Evolutionary conservation across 2,888 invertebrate species (phyloP).

Genomic region (Eremobia ochroleuca): DNA sequence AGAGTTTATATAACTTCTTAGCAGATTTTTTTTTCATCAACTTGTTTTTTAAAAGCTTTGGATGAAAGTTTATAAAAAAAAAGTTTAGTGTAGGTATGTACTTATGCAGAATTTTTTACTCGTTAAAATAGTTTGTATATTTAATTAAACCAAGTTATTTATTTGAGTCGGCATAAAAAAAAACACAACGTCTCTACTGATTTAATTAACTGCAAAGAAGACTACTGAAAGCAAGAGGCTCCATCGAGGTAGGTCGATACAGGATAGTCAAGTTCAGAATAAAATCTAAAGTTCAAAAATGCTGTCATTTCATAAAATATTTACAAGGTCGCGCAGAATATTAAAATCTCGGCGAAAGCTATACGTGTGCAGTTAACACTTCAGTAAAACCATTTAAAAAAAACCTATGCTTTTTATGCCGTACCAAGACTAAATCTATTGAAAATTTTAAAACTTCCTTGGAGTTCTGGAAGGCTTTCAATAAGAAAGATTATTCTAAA

Average conservation of each 20-base stretch:
- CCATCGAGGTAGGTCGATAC: not conserved
- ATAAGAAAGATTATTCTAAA: not conserved
- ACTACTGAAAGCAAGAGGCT: not conserved
- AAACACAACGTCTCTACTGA: not conserved
- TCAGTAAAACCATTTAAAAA: slow-evolving; percentile 1
- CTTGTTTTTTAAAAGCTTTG: not conserved
- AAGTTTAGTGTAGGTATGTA: no score
- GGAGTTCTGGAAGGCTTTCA: not conserved
- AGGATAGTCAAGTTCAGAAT: slow-evolving; percentile 20
- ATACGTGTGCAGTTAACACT: not conserved
- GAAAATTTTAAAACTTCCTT: not conserved
- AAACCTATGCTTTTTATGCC: not conserved
- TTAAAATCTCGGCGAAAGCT: slow-evolving; percentile 5
- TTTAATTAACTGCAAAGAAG: not conserved
- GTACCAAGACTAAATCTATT: not conserved
- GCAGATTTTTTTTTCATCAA: not conserved
- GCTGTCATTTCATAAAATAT: slow-evolving; percentile 12
- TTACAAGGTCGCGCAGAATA: slow-evolving; percentile 7
- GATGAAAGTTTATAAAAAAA: no score
- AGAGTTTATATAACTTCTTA: not conserved
- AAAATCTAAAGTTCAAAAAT: slow-evolving; percentile 54
- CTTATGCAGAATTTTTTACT: not conserved
- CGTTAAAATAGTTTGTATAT: not conserved
- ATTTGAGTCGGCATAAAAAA: not conserved
- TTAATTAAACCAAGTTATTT: not conserved